Evolutionary conservation across 2,888 invertebrate species (phyloP).

Genomic region (Drosophila suboccidentalis): DNA sequence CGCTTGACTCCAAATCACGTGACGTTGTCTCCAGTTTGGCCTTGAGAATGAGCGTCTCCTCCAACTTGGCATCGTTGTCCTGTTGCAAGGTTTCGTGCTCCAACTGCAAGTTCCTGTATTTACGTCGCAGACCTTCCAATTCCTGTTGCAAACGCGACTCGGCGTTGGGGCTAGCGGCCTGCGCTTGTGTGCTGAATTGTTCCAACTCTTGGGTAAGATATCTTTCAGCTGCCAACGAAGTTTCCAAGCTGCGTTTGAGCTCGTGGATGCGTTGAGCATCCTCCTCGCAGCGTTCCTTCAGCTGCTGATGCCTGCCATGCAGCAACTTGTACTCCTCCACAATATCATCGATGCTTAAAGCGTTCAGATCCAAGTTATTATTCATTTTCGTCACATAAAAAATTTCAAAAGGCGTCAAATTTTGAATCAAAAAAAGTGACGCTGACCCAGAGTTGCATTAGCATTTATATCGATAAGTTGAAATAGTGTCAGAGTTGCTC

Average conservation of each 20-base stretch:
- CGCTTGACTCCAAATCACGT: constrained; percentile 28
- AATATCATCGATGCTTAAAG: constrained; percentile 79
- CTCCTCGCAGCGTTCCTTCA: constrained; percentile 72
- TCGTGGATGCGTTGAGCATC: constrained; percentile 84
- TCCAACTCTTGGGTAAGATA: constrained; percentile 84
- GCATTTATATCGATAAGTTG: not conserved
- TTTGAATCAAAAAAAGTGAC: constrained; percentile 34
- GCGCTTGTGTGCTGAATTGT: constrained; percentile 61
- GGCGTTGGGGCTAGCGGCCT: constrained; percentile 13
- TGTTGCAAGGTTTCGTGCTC: constrained; percentile 73
- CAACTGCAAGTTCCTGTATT: constrained; percentile 57
- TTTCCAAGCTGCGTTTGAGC: constrained; percentile 82
- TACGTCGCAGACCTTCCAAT: constrained; percentile 69
- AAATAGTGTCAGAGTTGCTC: not conserved
- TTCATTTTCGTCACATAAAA: constrained; percentile 50
- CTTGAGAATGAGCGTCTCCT: constrained; percentile 59
- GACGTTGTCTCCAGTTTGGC: constrained; percentile 53
- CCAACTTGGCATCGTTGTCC: constrained; percentile 66
- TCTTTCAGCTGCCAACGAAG: constrained; percentile 78
- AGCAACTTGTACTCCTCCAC: constrained; percentile 82
- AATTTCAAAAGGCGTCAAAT: constrained; percentile 12
- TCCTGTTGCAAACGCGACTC: constrained; percentile 57
- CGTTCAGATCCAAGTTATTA: constrained; percentile 65
- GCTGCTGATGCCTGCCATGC: constrained; percentile 69
- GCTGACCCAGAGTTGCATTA: too few species aligned